A percentile compares a stretch with the other conserved stretches of the same genome.
These are phyloP conservation scores for Chromis chromis DNA, from an alignment of 2,797 vertebrate species.

Conservation along the genomic window DNA sequence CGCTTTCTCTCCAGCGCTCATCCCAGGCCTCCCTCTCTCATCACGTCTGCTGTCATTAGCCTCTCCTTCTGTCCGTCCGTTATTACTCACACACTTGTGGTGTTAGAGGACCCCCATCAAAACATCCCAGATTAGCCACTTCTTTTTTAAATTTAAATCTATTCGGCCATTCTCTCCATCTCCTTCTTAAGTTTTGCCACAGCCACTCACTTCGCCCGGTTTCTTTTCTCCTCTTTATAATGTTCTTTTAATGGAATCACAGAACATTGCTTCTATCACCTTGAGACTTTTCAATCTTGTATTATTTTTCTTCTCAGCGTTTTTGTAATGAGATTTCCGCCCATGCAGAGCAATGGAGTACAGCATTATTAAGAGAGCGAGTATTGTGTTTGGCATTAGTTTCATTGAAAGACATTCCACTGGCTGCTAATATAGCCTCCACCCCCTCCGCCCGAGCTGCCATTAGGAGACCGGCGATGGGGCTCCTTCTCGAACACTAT, in stretches of 20 bases:
- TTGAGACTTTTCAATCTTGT: conserved; percentile 78
- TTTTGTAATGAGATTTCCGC: conserved; percentile 86
- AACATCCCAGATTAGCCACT: conserved; percentile 15
- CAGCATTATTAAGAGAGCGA: conserved; percentile 77
- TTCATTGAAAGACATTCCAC: conserved; percentile 74
- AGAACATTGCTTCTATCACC: conserved; percentile 78
- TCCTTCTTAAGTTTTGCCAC: conserved; percentile 46
- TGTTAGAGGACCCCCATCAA: conserved; percentile 22
- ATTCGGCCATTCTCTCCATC: conserved; percentile 37
- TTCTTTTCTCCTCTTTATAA: conserved; percentile 52
- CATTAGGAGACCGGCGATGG: conserved; percentile 65
- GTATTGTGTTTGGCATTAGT: conserved; percentile 79
- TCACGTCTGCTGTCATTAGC: conserved; percentile 6
- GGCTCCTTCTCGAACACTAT: conserved; percentile 69
- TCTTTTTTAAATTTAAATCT: conserved; percentile 29
- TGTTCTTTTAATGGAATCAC: conserved; percentile 79
- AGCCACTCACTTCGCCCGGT: conserved; percentile 29
- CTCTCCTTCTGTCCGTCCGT: conserved; percentile 8
- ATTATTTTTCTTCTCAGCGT: conserved; percentile 80
- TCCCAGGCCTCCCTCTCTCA: not conserved
- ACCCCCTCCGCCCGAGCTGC: conserved; percentile 32
- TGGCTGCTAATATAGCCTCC: conserved; percentile 60
- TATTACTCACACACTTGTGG: conserved; percentile 21
- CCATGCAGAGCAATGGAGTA: conserved; percentile 80
- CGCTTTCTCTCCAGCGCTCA: not conserved